Percentiles rank a stretch among this genome's conserved stretches.
Evolutionary conservation across 2,888 invertebrate species (phyloP).

Genomic region (Iselma pallidipennis): DNA sequence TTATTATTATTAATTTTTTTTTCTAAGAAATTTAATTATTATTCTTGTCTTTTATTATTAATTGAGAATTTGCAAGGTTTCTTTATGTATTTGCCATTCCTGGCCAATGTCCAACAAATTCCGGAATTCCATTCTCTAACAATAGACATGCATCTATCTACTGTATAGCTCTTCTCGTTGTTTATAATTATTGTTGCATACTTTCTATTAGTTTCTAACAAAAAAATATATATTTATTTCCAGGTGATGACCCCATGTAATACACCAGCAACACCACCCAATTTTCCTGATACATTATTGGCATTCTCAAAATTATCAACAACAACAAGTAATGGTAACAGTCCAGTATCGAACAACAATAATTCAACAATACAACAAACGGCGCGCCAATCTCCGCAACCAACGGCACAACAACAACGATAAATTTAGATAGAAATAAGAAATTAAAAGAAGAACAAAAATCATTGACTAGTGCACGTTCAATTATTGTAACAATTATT

Average conservation of each 20-base stretch:
- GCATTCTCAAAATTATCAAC: constrained; percentile 89
- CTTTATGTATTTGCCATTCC: background rate
- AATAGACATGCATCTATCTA: constrained; percentile 10
- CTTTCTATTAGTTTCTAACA: too few species aligned
- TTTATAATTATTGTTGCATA: too few species aligned
- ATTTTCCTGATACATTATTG: constrained; percentile 87
- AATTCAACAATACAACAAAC: constrained; percentile 42
- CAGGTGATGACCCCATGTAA: constrained; percentile 91
- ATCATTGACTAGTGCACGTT: constrained; percentile 19
- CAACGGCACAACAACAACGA: constrained; percentile 55
- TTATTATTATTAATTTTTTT: background rate
- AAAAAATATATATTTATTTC: constrained; percentile 43
- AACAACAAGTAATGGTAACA: constrained; percentile 66
- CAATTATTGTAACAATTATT: constrained; percentile 22
- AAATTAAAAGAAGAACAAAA: constrained; percentile 11
- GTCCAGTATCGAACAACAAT: constrained; percentile 51
- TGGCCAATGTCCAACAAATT: constrained; percentile 10
- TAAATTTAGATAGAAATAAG: constrained; percentile 22
- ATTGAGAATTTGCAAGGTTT: background rate
- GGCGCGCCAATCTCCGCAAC: constrained; percentile 50
- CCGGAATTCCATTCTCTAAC: constrained; percentile 13
- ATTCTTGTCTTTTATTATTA: too few species aligned
- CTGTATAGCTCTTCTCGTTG: too few species aligned
- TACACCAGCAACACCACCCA: constrained; percentile 92
- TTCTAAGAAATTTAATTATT: too few species aligned